Evolutionary conservation across 2,888 invertebrate genomes (phyloP), one percentile per base, ranked within the genome.

Genomic region (Lasioglossum malachurum): DNA sequence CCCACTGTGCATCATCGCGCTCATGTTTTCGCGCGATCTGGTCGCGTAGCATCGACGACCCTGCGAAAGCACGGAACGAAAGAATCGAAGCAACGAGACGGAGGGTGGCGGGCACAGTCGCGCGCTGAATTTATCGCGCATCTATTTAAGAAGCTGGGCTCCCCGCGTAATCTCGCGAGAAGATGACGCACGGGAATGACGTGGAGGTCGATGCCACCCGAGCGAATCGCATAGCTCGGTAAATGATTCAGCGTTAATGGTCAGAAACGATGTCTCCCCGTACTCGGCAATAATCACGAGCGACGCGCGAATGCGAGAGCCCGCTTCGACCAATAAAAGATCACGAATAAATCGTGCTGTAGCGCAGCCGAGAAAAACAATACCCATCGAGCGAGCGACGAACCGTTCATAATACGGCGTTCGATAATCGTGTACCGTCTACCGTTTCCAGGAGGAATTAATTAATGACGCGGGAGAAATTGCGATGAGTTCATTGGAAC

Each of bases 121-220:
- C 35, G 57, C 14, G 31, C 83, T 78, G 80, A 78, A 78, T 87
- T 80, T 80, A 87, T 86, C 87, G 72, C 35, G 64, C 44, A 75
- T 86, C 80, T 86, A 87, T 87, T 86, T 86, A 78, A 78, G 83
- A 83, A 78, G 72, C 78, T 44, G 35, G 46, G 60, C 23, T 23
- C 19, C 4, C 38, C 38, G 71, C 80, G 83, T 78, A 78, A 81
- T 82, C 75, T 75, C 60, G 80, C 77, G 60, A 44, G 75, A 83
- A 60, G 80, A 87, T 41, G 69, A 83, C 82, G 67, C 83, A 53
- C 23, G 38, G 23, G 16, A n/a, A 41, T 8, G 60, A 53, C 67
- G 73, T 46, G 53, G 87, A 83, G 87, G 87, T 87, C 86, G 86
- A 83, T 86, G 87, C 78, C 87, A 83, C 76, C 64, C 83, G 78